Conservation (phyloP, 2,113 vertebrate species). For the Lophius piscatorius region DNA sequence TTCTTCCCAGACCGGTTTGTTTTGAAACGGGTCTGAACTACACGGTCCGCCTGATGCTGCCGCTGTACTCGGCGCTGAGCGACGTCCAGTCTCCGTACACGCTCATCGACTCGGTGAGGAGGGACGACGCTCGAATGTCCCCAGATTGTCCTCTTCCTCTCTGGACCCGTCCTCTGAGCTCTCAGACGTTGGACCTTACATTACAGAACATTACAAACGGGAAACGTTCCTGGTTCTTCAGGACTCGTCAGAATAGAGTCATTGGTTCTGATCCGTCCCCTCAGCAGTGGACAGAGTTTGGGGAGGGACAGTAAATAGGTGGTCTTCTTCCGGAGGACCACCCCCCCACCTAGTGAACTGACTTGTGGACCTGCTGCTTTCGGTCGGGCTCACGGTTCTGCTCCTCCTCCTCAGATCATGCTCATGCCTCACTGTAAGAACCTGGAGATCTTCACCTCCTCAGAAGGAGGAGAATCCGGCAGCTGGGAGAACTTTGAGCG, state of each 20-base stretch:
- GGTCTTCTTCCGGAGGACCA: too few species aligned
- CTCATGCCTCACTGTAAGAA: slow-evolving; percentile 96
- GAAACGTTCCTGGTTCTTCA: too few species aligned
- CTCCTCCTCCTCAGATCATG: slow-evolving; percentile 84
- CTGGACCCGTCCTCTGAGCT: too few species aligned
- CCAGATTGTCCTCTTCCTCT: too few species aligned
- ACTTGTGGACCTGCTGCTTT: background rate
- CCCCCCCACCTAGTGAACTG: too few species aligned
- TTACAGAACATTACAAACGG: too few species aligned
- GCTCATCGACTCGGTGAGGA: slow-evolving; percentile 92
- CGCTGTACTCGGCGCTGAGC: slow-evolving; percentile 85
- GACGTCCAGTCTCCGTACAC: slow-evolving; percentile 90
- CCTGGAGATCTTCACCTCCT: slow-evolving; percentile 91
- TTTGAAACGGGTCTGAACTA: slow-evolving; percentile 94
- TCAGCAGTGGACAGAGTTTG: background rate
- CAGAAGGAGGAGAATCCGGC: slow-evolving; percentile 83
- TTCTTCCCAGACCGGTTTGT: slow-evolving; percentile 89
- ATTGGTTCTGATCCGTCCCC: too few species aligned
- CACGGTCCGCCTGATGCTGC: slow-evolving; percentile 88
- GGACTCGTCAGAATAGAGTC: too few species aligned
- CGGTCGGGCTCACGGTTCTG: background rate
- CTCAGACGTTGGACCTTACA: too few species aligned
- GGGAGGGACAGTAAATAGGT: background rate
- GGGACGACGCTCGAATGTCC: too few species aligned
- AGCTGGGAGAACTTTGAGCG: slow-evolving; percentile 95